These are phyloP conservation scores for Anolis sagrei DNA, from an alignment of 2,113 vertebrate genomes.

Conservation along the genomic window DNA sequence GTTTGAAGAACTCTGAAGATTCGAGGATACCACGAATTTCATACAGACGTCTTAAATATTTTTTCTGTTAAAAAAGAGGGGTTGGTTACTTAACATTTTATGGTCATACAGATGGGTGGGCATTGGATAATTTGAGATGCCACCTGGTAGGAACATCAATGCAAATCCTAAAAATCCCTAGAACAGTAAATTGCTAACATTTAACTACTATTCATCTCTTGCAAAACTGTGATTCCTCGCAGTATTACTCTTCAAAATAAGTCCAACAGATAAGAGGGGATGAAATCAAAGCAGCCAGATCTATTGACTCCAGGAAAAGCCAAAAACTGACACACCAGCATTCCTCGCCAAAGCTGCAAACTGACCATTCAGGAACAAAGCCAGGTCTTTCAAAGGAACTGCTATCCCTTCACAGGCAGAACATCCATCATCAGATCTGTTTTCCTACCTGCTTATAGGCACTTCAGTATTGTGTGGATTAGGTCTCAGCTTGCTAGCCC, in stretches of 20 bases:
- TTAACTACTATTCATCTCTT: neutral
- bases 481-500: neutral
- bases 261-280: neutral
- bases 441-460: neutral
- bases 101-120: neutral
- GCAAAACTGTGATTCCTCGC: neutral
- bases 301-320: neutral
- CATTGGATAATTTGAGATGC: neutral
- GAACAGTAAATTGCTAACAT: neutral
- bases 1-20: constrained; percentile 91
- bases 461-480: neutral
- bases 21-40: constrained; percentile 88
- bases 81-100: neutral
- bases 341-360: neutral
- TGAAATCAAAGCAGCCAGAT: neutral
- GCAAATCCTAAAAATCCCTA: neutral
- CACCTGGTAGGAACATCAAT: neutral
- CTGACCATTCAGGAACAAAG: neutral
- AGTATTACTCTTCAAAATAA: neutral
- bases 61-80: constrained; percentile 75
- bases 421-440: neutral
- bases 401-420: neutral
- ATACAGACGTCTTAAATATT: constrained; percentile 88
- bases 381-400: neutral
- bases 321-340: neutral